Percentiles rank a stretch among this genome's conserved stretches.
Conservation (phyloP, 2,113 vertebrate genomes). For the Zosterops lateralis region DNA sequence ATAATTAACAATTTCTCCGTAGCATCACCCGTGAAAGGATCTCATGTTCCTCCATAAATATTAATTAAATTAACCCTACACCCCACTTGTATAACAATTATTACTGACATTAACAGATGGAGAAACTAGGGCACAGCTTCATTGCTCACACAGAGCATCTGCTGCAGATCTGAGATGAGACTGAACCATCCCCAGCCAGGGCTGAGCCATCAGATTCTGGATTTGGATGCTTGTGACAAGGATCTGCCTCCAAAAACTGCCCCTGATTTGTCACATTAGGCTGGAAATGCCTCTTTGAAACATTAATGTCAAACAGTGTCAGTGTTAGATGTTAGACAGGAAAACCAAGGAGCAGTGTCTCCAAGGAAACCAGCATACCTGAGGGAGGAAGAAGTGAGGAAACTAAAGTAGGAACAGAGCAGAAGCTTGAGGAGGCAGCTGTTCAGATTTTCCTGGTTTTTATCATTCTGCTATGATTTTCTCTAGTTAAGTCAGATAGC, state of each 20-base stretch:
- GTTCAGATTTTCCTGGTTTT: rapidly evolving
- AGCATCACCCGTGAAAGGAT: not conserved
- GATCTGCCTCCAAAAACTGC: not conserved
- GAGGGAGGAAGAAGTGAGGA: not conserved
- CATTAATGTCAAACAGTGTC: not conserved
- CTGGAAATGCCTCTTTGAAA: not conserved
- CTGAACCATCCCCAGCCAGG: not conserved
- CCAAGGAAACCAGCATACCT: not conserved
- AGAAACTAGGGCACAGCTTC: conserved; percentile 25
- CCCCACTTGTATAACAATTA: not conserved
- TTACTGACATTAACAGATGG: conserved; percentile 20
- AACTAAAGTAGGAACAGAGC: not conserved
- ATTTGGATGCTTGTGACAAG: not conserved
- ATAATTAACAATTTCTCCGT: not conserved
- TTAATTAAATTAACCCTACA: conserved; percentile 14
- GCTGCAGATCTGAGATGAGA: not conserved
- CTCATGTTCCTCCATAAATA: conserved; percentile 25
- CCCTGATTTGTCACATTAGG: rapidly evolving
- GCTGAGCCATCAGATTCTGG: not conserved
- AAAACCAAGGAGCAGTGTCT: not conserved
- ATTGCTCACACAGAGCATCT: conserved; percentile 38
- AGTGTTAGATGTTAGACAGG: not conserved
- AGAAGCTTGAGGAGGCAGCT: not conserved
- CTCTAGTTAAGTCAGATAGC: not conserved
- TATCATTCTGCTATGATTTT: not conserved